Base-by-base conservation (phyloP, 2,797 vertebrate genomes). In the Aselliscus stoliczkanus region DNA sequence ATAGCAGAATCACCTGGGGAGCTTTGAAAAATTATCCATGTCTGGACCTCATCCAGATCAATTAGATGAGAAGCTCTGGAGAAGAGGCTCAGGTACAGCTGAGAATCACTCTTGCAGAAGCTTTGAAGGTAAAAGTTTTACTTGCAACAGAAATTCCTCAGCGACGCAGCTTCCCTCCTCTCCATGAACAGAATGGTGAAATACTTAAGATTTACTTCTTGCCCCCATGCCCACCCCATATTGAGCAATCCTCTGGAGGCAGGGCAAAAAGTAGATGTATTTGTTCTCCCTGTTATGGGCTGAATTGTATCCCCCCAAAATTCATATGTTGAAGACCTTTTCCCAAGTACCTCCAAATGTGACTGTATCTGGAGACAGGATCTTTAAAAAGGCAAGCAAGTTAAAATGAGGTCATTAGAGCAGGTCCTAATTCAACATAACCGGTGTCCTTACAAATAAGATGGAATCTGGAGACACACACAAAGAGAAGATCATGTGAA, bases 91-190 rank as follows among this genome's bases (percentile, higher is more conserved):
- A 64, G 13, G 29, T 29, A 39, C 4, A 5, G 5, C 1, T 54
- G 85, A 83, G 80, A 95, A 76, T 64, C 47, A 67, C 44, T 70
- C 77, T 70, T 42, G 37, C 62, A 88, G 56, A 73, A 69, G 64
- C 58, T 94, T 31, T 75, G 64, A 93, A 84, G 92, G 42, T 72
- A 60, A 72, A 83, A 73, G 23, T 52, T 42, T 83, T 47, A 23
- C 42, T 73, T 75, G 23, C 73, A 88, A 81, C 34, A 92, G 70
- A 69, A 73, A 88, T 21, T 67, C 65, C 52, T 58, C 25, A 4
- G 4, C 21, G 47, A 4, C n/a, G 14, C 21, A 39, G 4, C 27
- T 58, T 81, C 7, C 34, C 47, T 87, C 20, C 20, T 89, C 79
- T 82, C 52, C 23, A 37, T 50, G 21, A 37, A 70, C 13, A 90